Evolutionary conservation across 2,113 vertebrate species (phyloP).

Genomic region (Mobula hypostoma): DNA sequence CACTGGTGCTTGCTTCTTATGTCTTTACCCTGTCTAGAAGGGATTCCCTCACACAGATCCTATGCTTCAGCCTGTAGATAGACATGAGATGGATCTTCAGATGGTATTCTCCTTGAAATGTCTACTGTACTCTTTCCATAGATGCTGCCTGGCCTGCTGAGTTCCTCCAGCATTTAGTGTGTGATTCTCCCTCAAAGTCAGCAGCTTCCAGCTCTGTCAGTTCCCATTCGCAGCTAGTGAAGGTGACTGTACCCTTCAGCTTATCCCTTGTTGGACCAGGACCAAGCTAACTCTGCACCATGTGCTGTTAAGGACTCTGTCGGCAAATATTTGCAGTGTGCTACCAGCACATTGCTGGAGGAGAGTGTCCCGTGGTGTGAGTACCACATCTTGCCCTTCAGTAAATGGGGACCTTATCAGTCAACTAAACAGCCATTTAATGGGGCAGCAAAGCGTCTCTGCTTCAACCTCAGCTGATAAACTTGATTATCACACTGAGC

Average conservation of each 20-base stretch:
- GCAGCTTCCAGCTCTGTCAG: neutral
- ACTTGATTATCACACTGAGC: neutral
- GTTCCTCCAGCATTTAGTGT: too few species aligned
- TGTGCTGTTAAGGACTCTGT: neutral
- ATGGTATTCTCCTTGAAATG: neutral
- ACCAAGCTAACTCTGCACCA: neutral
- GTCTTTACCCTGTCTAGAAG: too few species aligned
- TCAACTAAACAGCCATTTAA: neutral
- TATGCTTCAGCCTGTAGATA: neutral
- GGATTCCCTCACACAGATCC: neutral
- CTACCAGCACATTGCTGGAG: neutral
- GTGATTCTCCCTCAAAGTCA: neutral
- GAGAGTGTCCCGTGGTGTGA: neutral
- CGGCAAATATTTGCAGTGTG: neutral
- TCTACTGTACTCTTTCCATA: too few species aligned
- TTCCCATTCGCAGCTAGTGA: neutral
- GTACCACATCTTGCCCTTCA: neutral
- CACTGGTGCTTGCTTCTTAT: too few species aligned
- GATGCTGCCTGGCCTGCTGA: too few species aligned
- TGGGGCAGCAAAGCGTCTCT: neutral
- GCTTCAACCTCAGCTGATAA: neutral
- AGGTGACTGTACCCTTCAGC: neutral
- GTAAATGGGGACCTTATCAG: neutral
- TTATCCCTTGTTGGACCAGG: neutral
- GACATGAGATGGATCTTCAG: neutral